Evolutionary conservation across 2,113 vertebrate genomes (phyloP).

Genomic region (Cyphomyrus discorhynchus): DNA sequence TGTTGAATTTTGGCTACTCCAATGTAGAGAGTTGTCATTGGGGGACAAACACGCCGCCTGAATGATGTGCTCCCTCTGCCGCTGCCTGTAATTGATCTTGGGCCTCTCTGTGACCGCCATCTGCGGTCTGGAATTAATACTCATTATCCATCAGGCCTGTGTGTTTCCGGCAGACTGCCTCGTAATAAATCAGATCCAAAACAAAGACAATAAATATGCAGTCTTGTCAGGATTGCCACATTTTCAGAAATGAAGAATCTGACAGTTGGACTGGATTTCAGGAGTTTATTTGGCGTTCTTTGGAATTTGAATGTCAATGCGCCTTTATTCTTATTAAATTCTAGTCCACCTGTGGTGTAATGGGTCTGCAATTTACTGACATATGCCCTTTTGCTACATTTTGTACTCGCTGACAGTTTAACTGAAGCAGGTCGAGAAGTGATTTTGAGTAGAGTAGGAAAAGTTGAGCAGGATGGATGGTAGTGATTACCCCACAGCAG

Average conservation of each 20-base stretch:
- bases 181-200: not conserved
- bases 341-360: not conserved
- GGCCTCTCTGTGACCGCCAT: not conserved
- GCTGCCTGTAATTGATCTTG: not conserved
- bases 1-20: not conserved
- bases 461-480: not conserved
- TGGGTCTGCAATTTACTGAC: not conserved
- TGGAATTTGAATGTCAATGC: not conserved
- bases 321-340: not conserved
- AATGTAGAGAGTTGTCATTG: not conserved
- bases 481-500: not conserved
- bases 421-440: not conserved
- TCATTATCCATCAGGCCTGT: not conserved
- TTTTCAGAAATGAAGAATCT: not conserved
- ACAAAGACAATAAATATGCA: not conserved
- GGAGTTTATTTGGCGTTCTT: not conserved
- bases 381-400: not conserved
- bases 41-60: not conserved
- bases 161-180: not conserved
- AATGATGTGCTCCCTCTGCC: not conserved
- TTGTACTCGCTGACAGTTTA: not conserved
- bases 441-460: not conserved
- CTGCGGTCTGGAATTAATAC: slow-evolving; percentile 19
- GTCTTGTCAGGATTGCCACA: not conserved
- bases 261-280: not conserved